These are phyloP conservation scores for Goniozus legneri DNA, from an alignment of 1,140 invertebrate genomes.

Conservation along the genomic window DNA sequence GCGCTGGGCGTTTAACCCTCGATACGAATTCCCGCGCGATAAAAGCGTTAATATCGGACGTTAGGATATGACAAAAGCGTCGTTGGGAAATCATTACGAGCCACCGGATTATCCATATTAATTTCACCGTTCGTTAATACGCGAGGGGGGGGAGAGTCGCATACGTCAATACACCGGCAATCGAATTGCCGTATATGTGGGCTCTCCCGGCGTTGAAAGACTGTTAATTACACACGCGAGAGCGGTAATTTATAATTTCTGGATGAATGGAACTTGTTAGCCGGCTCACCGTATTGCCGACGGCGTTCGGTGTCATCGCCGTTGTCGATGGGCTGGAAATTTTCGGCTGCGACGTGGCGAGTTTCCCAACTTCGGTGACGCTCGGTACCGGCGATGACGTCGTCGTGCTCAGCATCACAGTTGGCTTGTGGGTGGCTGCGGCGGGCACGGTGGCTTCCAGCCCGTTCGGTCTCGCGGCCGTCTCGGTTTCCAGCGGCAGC, in stretches of 20 bases:
- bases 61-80: too few relatives aligned
- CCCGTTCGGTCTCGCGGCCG: slow-evolving; percentile 3
- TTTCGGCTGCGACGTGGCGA: slow-evolving; percentile 10
- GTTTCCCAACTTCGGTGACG: slow-evolving; percentile 10
- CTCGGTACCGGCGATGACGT: not conserved
- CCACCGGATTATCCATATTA: not conserved
- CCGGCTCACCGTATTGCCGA: slow-evolving; percentile 17
- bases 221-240: not conserved
- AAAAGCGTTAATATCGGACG: too few relatives aligned
- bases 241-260: not conserved
- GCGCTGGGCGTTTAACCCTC: too few relatives aligned
- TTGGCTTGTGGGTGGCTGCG: slow-evolving; percentile 1
- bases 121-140: slow-evolving; percentile 3
- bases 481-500: slow-evolving; percentile 10
- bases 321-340: not conserved
- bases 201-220: not conserved
- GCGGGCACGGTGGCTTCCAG: slow-evolving; percentile 8
- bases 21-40: too few relatives aligned
- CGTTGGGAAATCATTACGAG: not conserved
- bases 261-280: not conserved
- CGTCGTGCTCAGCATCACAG: slow-evolving; percentile 1
- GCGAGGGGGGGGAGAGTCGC: too few relatives aligned
- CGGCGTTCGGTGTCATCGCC: slow-evolving; percentile 6
- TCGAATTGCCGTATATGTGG: not conserved
- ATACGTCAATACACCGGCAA: not conserved